Conservation (phyloP, 2,113 vertebrate species). For the Macrotis lagotis region DNA sequence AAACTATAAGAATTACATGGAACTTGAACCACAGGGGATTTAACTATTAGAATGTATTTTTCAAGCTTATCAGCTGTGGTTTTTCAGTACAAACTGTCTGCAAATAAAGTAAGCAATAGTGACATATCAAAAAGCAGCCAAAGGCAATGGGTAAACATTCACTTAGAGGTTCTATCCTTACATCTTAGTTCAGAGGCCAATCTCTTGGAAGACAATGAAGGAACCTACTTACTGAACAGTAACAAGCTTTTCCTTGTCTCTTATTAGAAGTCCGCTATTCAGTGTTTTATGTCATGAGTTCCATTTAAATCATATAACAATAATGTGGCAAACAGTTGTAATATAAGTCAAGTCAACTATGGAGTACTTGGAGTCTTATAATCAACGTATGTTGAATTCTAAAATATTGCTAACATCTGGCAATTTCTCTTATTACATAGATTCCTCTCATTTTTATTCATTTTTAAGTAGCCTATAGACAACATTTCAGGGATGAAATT, state of each 20-base stretch:
- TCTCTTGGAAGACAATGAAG: not conserved
- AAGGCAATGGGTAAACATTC: conserved; percentile 22
- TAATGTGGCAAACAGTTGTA: conserved; percentile 20
- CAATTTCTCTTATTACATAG: not conserved
- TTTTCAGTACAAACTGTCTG: conserved; percentile 60
- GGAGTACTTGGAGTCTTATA: conserved; percentile 14
- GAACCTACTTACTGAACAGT: not conserved
- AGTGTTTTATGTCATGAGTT: not conserved
- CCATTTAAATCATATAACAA: conserved; percentile 9
- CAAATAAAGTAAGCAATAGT: conserved; percentile 48
- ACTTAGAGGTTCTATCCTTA: not conserved
- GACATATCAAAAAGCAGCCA: conserved; percentile 33
- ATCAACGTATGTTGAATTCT: conserved; percentile 3
- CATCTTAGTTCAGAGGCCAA: conserved; percentile 35
- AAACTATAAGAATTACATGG: conserved; percentile 26
- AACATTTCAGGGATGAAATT: not conserved
- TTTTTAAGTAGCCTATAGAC: not conserved
- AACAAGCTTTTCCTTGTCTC: not conserved
- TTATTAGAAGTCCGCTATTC: conserved; percentile 10
- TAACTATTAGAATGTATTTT: conserved; percentile 39
- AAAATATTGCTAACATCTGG: not conserved
- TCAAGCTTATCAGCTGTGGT: conserved; percentile 56
- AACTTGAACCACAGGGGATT: conserved; percentile 37
- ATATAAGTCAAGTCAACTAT: conserved; percentile 2
- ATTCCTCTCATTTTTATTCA: not conserved